These are phyloP conservation scores for Thysanoteuthis rhombus DNA, from an alignment of 2,888 invertebrate genomes.

Conservation along the genomic window DNA sequence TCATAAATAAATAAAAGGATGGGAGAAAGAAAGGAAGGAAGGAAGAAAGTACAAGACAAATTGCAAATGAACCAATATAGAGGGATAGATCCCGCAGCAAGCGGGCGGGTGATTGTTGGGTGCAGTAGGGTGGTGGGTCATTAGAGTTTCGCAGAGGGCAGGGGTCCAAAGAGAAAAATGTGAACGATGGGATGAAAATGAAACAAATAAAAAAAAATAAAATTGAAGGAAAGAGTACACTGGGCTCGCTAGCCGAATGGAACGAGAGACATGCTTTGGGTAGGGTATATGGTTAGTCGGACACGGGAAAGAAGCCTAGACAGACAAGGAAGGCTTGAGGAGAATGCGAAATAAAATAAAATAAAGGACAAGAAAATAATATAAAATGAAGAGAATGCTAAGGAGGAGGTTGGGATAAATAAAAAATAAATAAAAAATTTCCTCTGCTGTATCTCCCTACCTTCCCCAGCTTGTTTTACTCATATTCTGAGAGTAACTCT, in stretches of 20 bases:
- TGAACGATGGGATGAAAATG: background rate
- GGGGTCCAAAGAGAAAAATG: slow-evolving; percentile 1
- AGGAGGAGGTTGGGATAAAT: background rate
- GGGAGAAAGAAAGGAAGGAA: background rate
- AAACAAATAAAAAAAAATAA: background rate
- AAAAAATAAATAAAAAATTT: background rate
- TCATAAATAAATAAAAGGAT: background rate
- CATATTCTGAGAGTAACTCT: background rate
- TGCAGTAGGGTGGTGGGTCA: background rate
- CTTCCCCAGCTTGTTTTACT: background rate
- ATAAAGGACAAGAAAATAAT: background rate
- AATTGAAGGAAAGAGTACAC: background rate
- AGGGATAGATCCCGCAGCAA: background rate
- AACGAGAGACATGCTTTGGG: background rate
- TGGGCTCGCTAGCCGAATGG: background rate
- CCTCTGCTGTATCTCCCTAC: background rate
- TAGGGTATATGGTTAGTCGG: background rate
- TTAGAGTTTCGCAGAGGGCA: background rate
- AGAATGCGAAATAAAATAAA: background rate
- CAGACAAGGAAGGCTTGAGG: background rate
- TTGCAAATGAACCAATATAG: background rate
- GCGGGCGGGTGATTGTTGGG: background rate
- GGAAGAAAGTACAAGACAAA: background rate
- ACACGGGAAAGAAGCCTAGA: background rate
- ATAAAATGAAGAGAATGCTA: background rate